Conservation (phyloP, 2,797 vertebrate species). For the Alectoris magna region DNA sequence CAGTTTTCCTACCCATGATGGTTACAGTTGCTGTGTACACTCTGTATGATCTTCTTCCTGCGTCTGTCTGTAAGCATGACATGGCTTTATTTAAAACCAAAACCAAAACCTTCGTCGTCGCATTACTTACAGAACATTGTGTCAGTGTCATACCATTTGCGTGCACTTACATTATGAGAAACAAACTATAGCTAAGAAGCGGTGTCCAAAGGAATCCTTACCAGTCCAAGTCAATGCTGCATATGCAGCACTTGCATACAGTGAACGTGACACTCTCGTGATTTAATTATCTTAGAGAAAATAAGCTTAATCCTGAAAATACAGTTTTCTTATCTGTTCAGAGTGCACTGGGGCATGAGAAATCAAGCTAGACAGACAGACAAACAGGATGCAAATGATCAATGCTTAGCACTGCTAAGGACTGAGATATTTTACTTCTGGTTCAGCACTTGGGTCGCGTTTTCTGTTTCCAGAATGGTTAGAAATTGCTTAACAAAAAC, state of each 20-base stretch:
- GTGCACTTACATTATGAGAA: neutral
- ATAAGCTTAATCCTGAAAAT: neutral
- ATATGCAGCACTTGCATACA: neutral
- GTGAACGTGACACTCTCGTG: neutral
- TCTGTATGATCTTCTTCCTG: neutral
- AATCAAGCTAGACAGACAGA: neutral
- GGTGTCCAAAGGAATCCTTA: neutral
- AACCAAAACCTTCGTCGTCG: neutral
- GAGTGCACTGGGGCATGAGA: neutral
- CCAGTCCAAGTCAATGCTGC: neutral
- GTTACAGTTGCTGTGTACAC: neutral
- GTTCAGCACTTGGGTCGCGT: neutral
- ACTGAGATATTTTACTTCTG: neutral
- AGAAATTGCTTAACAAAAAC: neutral
- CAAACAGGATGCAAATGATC: neutral
- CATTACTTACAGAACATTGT: neutral
- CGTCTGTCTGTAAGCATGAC: neutral
- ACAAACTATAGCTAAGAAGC: neutral
- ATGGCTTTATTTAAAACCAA: neutral
- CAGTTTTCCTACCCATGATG: too few species aligned
- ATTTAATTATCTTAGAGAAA: neutral
- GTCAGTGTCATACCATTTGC: accelerated
- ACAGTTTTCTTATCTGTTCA: neutral
- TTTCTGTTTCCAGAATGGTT: neutral
- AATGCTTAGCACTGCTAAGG: neutral